Conservation (phyloP, 2,888 invertebrate genomes). For the Spodoptera littoralis region DNA sequence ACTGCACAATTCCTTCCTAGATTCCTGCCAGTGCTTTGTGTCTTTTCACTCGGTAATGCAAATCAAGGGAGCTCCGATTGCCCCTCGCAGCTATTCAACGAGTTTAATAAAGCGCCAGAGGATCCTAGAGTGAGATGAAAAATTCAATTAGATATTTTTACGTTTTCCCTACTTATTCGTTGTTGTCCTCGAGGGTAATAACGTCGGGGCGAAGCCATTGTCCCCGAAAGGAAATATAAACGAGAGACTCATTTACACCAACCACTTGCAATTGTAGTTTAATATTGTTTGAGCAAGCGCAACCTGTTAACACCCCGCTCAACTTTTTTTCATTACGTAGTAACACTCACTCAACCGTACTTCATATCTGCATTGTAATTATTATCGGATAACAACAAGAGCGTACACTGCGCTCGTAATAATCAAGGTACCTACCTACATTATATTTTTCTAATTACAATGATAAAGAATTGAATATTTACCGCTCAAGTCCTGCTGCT, state of each 20-base stretch:
- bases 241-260: slow-evolving; percentile 69
- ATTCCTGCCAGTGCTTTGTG: slow-evolving; percentile 70
- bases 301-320: slow-evolving; percentile 56
- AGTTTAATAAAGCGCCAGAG: slow-evolving; percentile 76
- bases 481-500: slow-evolving; percentile 11
- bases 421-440: neutral
- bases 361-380: slow-evolving; percentile 32
- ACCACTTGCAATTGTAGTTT: slow-evolving; percentile 71
- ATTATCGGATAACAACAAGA: slow-evolving; percentile 8
- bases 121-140: slow-evolving; percentile 75
- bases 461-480: neutral
- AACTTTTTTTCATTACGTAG: slow-evolving; percentile 42
- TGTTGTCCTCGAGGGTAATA: slow-evolving; percentile 69
- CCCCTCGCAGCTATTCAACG: slow-evolving; percentile 72
- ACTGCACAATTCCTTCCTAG: slow-evolving; percentile 66
- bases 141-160: slow-evolving; percentile 81
- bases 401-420: neutral
- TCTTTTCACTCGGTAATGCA: slow-evolving; percentile 72
- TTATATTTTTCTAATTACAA: too few relatives aligned
- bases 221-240: slow-evolving; percentile 68
- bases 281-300: slow-evolving; percentile 68
- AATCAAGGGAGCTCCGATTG: slow-evolving; percentile 75
- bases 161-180: slow-evolving; percentile 65
- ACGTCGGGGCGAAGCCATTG: slow-evolving; percentile 65
- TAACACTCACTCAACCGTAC: slow-evolving; percentile 12